Percentiles rank a stretch among this genome's conserved stretches.
Conservation (phyloP, 2,113 vertebrate genomes). For the Malurus elegans region DNA sequence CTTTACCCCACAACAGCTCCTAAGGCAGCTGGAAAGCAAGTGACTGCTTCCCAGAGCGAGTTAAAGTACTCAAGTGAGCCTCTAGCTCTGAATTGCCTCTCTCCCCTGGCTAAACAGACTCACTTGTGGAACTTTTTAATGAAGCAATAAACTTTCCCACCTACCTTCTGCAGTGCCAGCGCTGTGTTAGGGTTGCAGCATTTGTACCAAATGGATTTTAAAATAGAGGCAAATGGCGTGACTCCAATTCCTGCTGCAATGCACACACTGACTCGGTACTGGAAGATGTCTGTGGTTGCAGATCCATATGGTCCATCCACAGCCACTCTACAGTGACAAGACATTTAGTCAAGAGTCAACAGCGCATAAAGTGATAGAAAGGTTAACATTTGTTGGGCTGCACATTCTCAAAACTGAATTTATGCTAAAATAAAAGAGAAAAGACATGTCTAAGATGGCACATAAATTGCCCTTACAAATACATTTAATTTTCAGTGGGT, state of each 20-base stretch:
- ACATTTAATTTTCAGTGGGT: constrained; percentile 13
- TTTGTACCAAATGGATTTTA: constrained; percentile 80
- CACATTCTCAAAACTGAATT: not conserved
- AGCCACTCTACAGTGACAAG: constrained; percentile 65
- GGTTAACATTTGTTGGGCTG: not conserved
- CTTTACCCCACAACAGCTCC: not conserved
- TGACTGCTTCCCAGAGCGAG: not conserved
- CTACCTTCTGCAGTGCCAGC: constrained; percentile 74
- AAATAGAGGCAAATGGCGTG: constrained; percentile 78
- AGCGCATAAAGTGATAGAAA: not conserved
- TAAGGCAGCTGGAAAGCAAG: not conserved
- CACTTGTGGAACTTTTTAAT: not conserved
- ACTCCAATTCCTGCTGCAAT: constrained; percentile 81
- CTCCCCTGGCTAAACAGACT: not conserved
- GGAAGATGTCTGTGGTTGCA: constrained; percentile 71
- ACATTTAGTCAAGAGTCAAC: not conserved
- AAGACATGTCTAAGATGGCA: not conserved
- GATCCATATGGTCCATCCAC: constrained; percentile 81
- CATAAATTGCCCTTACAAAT: not conserved
- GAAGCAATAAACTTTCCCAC: not conserved
- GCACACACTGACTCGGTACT: constrained; percentile 75
- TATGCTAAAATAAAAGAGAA: not conserved
- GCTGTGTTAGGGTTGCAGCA: constrained; percentile 37
- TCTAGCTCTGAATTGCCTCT: not conserved
- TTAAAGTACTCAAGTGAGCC: not conserved